Evolutionary conservation across 2,888 invertebrate species (phyloP).

Genomic region (Ochropacha duplaris): DNA sequence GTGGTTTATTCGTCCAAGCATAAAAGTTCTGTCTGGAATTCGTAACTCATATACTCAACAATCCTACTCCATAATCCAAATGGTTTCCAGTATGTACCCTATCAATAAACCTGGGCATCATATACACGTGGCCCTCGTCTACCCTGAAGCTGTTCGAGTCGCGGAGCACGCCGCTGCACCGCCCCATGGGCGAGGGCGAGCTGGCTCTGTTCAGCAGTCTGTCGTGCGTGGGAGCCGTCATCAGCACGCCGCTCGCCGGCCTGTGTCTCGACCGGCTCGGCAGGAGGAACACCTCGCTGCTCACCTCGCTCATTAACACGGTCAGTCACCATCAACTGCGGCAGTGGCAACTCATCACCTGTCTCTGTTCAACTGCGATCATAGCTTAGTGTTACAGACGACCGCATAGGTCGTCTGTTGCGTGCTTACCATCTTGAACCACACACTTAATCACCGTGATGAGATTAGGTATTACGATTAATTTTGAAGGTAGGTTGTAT

Average conservation of each 20-base stretch:
- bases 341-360: neutral
- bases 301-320: slow-evolving; percentile 39
- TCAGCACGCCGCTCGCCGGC: slow-evolving; percentile 49
- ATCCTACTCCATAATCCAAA: neutral
- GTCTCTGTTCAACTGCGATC: too few relatives aligned
- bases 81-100: slow-evolving; percentile 52
- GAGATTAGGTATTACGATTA: too few relatives aligned
- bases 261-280: slow-evolving; percentile 49
- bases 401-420: too few relatives aligned
- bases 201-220: slow-evolving; percentile 55
- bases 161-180: slow-evolving; percentile 52
- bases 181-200: slow-evolving; percentile 57
- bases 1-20: too few relatives aligned
- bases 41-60: too few relatives aligned
- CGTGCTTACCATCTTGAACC: too few relatives aligned
- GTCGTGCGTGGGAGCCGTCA: slow-evolving; percentile 51
- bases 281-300: slow-evolving; percentile 45
- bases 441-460: too few relatives aligned
- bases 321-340: too few relatives aligned
- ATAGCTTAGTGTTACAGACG: too few relatives aligned
- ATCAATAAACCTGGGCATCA: slow-evolving; percentile 51
- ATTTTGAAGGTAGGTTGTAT: too few relatives aligned
- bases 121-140: slow-evolving; percentile 63
- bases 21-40: too few relatives aligned
- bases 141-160: slow-evolving; percentile 56